Conservation (phyloP, 2,797 vertebrate genomes). For the Spondyliosoma cantharus region DNA sequence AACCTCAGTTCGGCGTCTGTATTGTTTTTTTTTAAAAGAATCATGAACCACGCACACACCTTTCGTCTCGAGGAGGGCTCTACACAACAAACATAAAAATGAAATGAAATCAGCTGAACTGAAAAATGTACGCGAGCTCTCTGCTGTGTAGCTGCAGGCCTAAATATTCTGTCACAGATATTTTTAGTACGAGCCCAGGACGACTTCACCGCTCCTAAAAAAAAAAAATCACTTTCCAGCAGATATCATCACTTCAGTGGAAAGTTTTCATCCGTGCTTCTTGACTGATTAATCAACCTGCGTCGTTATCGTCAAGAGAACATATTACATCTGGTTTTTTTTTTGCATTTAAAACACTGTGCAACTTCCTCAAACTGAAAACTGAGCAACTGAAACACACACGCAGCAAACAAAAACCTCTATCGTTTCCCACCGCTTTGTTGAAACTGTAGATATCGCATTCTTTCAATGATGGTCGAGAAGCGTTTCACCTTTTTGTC, state of each 20-base stretch:
- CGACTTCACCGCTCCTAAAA: background rate
- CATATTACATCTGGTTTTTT: too few relatives aligned
- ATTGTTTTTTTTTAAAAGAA: background rate
- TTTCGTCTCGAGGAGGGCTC: background rate
- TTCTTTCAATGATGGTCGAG: background rate
- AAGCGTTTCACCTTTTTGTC: constrained; percentile 39
- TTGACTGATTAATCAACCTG: background rate
- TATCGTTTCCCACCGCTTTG: background rate
- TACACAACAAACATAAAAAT: background rate
- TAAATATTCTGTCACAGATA: background rate
- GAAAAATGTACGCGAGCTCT: background rate
- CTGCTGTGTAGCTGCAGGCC: background rate
- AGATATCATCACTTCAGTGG: background rate
- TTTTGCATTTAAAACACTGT: too few relatives aligned
- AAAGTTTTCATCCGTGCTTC: background rate
- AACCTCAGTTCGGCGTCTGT: background rate
- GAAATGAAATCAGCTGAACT: background rate
- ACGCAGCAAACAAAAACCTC: background rate
- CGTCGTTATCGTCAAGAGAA: too few relatives aligned
- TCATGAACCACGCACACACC: background rate
- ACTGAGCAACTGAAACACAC: background rate
- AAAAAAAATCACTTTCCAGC: background rate
- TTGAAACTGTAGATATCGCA: background rate
- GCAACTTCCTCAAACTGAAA: too few relatives aligned
- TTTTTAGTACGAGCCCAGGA: background rate